Evolutionary conservation across 2,113 vertebrate species (phyloP), one percentile per base, ranked within the genome.

Genomic region (Antechinus stuartii): DNA sequence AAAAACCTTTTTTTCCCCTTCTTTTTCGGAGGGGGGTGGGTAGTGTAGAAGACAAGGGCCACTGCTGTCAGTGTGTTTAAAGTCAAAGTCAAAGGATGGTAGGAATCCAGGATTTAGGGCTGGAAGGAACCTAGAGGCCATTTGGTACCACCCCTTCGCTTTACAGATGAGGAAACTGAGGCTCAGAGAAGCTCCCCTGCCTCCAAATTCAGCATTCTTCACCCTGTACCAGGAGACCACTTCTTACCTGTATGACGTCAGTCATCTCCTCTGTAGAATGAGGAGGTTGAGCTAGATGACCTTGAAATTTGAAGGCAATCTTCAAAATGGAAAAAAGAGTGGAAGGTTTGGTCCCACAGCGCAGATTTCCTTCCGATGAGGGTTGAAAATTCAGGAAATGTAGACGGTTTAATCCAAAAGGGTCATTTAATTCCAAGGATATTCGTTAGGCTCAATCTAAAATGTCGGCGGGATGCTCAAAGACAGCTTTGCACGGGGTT

Each of bases 1-100:
- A 76, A 94, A 97, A 97, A 96, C 0, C 10, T 35, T 97, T 95
- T 95, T 95, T 97, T 96, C 92, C 95, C 91, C 97, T 92, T 97
- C 98, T 98, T 99, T 98, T 94, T 98, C 98, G 97, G 96, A 97
- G 93, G 26, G 54, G 76, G 92, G 91, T 30, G 54, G 90, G 94
- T 42, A 90, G 30, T 95, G 46, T 91, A 97, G 96, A 76, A 25
- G 0, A 61, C 12, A 6, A 76, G 35, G 61, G 30, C 12, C 12
- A 4, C 12, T 16, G 61, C 27, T 14, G 3, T 68, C 56, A 30
- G 57, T 68, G 61, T 16, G 0, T 16, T 47, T 4, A 47, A 47
- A 47, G 47, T 68, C 61, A 35, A 68, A 68, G 30, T 68, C 61
- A 68, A n/a, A 68, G 61, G 14, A n/a, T 35, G 10, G 1, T 19